Base-by-base conservation (phyloP, 1,140 invertebrate species). In the Lucilia cuprina region DNA sequence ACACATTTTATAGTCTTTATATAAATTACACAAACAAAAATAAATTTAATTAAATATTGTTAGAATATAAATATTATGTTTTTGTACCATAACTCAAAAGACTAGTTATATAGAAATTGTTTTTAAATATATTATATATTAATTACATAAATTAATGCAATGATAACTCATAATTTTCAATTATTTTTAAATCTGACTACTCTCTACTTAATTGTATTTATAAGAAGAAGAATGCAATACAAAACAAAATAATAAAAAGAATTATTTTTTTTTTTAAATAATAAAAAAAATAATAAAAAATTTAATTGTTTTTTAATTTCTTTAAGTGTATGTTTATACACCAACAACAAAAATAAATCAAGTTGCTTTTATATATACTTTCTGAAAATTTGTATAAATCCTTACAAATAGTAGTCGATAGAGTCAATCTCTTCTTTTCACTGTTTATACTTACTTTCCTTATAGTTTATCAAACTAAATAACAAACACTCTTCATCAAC, bases 71-170 rank as follows among this genome's bases (percentile, higher is more conserved):
- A n/a, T n/a, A n/a, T n/a, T n/a, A 21, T 5, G n/a, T 70, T 70
- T 70, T 70, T 70, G 65, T 70, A 70, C 65, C 65, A 70, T 70
- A 70, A 70, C 19, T 70, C 65, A 70, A 70, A 70, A 70, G 65
- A 70, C 65, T 70, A 70, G 65, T 70, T 21, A 70, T 21, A 70
- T 70, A 70, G 65, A 70, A 70, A 70, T 70, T 70, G 60, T 70
- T 70, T 70, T 70, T 60, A 41, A 41, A 41, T 41, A 41, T 41
- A 41, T 41, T 8, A 8, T 8, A 8, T 41, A 41, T 41, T 41
- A 41, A 3, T 8, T 8, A 41, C 41, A 55, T 55, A 55, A 70
- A 70, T 70, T 21, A 70, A 70, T 70, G 17, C 19, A 4, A 30
- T 30, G 25, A 70, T 70, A 17, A 70, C 8, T 70, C 17, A 70